Conservation (phyloP, 2,113 vertebrate genomes). For the Macaca mulatta region DNA sequence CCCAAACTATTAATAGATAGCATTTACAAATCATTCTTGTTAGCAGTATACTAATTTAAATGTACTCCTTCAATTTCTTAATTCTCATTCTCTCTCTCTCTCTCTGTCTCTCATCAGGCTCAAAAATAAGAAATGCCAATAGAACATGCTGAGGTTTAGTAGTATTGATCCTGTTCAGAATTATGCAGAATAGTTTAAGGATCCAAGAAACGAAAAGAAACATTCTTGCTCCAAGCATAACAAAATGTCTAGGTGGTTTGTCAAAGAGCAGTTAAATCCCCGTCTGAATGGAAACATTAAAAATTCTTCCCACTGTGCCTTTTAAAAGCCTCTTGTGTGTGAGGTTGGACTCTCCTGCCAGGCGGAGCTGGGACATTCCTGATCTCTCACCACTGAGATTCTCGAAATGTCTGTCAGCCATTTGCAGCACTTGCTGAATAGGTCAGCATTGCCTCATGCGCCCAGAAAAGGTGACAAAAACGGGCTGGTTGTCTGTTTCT, state of each 20-base stretch:
- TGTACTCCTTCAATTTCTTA: background rate
- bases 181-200: background rate
- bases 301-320: constrained; percentile 80
- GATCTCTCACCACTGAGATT: constrained; percentile 74
- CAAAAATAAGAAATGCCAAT: constrained; percentile 37
- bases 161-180: constrained; percentile 23
- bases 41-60: background rate
- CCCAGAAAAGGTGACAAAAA: constrained; percentile 81
- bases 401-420: constrained; percentile 78
- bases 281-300: constrained; percentile 80
- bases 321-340: constrained; percentile 80
- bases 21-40: background rate
- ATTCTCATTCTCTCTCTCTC: background rate
- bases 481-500: constrained; percentile 73
- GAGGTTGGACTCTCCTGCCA: constrained; percentile 70
- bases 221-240: constrained; percentile 71
- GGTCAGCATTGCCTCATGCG: constrained; percentile 84
- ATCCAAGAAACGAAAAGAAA: constrained; percentile 57
- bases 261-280: constrained; percentile 77
- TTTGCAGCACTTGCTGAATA: constrained; percentile 79
- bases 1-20: background rate
- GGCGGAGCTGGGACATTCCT: constrained; percentile 57
- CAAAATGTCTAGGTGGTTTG: constrained; percentile 75
- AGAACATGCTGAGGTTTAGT: background rate
- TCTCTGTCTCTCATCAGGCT: background rate